These are phyloP conservation scores for Mesocricetus auratus DNA, from an alignment of 2,113 vertebrate species.

Conservation along the genomic window DNA sequence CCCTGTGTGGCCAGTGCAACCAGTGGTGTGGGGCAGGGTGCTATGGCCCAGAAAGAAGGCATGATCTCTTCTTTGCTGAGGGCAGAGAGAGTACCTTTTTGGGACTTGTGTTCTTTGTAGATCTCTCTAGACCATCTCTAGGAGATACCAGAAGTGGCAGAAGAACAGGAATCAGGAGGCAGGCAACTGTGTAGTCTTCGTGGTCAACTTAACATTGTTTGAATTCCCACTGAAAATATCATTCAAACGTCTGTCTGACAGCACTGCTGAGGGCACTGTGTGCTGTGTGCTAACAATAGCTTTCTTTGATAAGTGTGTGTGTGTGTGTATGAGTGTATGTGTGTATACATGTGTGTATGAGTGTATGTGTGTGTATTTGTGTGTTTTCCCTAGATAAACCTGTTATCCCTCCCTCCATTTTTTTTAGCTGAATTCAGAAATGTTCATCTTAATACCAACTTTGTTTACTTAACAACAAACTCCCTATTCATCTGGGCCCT, in stretches of 20 bases:
- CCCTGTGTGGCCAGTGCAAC: neutral
- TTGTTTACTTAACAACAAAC: conserved; percentile 78
- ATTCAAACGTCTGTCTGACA: neutral
- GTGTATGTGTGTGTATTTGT: neutral
- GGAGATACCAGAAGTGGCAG: neutral
- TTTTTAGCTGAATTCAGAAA: conserved; percentile 71
- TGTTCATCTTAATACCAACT: conserved; percentile 79
- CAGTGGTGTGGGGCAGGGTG: neutral
- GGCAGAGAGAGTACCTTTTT: neutral
- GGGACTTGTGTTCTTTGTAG: neutral
- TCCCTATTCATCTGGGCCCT: conserved; percentile 60
- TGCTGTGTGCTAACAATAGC: neutral
- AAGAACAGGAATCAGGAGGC: neutral
- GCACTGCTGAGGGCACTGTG: neutral
- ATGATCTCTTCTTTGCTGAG: neutral
- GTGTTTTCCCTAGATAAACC: conserved; percentile 50
- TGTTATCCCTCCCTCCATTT: neutral
- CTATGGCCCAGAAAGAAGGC: neutral
- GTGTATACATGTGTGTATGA: no score
- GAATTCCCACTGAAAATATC: neutral
- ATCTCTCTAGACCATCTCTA: neutral
- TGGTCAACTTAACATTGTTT: neutral
- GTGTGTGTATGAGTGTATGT: no score
- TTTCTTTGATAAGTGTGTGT: neutral
- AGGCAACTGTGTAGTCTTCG: neutral